A percentile compares a stretch with the other conserved stretches of the same genome.
Evolutionary conservation across 2,797 vertebrate genomes (phyloP).

Genomic region (Antrozous pallidus): DNA sequence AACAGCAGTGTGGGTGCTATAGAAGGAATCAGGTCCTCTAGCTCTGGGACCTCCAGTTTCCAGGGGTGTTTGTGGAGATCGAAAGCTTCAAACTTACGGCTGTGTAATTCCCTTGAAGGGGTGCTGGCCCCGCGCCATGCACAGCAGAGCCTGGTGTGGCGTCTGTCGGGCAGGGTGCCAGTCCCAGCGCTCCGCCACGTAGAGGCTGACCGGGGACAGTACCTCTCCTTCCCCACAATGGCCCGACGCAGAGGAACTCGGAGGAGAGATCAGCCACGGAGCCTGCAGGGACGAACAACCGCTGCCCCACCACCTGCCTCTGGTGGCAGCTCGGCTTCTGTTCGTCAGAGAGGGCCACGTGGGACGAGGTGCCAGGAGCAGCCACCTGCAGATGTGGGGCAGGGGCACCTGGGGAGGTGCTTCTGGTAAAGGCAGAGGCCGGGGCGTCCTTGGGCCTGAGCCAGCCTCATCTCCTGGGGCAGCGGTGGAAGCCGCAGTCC

Average conservation of each 20-base stretch:
- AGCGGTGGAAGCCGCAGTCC: no score
- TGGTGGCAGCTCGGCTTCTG: not conserved
- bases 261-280: no score
- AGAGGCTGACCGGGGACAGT: not conserved
- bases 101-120: not conserved
- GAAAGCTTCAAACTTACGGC: not conserved
- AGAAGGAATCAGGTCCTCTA: not conserved
- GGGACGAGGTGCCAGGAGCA: not conserved
- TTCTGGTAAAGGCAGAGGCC: not conserved
- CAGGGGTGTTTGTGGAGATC: not conserved
- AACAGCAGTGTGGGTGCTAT: not conserved
- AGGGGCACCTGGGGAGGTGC: not conserved
- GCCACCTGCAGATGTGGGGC: not conserved
- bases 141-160: not conserved
- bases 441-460: no score
- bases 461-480: not conserved
- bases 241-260: not conserved
- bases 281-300: no score
- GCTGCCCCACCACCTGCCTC: no score
- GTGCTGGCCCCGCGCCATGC: not conserved
- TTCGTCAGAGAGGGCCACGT: not conserved
- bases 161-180: not conserved
- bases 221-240: not conserved
- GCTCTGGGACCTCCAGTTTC: not conserved
- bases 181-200: rapidly evolving